phyloP scores from a whole-genome alignment of 1,140 invertebrate genomes.

The Helicoverpa zea region DNA sequence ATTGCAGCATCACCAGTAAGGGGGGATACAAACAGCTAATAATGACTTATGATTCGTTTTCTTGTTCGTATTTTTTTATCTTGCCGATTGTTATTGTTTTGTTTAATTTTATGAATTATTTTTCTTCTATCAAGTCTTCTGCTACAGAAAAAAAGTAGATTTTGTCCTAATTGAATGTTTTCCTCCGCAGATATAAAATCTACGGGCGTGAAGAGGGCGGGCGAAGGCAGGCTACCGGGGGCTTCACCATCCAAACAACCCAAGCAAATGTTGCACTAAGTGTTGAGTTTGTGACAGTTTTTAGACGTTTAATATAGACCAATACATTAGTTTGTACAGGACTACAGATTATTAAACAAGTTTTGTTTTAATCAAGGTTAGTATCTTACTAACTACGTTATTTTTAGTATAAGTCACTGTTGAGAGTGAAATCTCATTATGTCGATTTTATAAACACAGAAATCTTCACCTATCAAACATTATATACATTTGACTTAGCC shows the following conservation, averaged over 20 bases:
- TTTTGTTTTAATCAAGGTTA: constrained; percentile 42
- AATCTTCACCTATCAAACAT: neutral
- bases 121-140: too few species aligned
- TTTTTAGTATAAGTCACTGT: constrained; percentile 25
- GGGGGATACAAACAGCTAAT: too few species aligned
- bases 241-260: constrained; percentile 84
- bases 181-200: constrained; percentile 83
- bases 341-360: constrained; percentile 36
- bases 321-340: constrained; percentile 44
- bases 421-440: constrained; percentile 46
- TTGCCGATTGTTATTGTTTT: too few species aligned
- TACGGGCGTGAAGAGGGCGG: constrained; percentile 81
- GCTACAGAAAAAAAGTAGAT: too few species aligned
- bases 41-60: too few species aligned
- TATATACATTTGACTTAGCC: constrained; percentile 18
- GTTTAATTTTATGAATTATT: too few species aligned
- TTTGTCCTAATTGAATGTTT: constrained; percentile 8
- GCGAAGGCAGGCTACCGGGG: constrained; percentile 79
- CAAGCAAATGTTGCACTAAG: constrained; percentile 83
- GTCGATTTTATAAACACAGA: constrained; percentile 25
- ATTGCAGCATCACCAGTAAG: neutral
- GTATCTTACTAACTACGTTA: constrained; percentile 25
- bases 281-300: constrained; percentile 46
- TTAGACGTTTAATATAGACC: constrained; percentile 41
- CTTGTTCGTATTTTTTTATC: too few species aligned